Base-by-base conservation (phyloP, 92 coral and sea anemone genomes). In the Parazoanthus darwini region DNA sequence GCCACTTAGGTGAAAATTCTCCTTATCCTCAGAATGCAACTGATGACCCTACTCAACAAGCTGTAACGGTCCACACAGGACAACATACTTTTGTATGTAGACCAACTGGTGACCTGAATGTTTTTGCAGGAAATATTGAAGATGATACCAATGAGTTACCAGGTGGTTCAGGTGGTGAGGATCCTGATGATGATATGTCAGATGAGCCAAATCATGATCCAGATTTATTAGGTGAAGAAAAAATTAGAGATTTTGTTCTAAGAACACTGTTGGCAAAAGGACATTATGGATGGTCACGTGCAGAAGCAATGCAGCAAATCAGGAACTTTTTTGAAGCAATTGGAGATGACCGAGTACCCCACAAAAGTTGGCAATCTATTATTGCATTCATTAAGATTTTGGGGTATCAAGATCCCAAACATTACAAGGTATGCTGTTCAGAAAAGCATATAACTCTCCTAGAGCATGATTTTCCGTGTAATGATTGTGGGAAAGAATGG, bases 201-300 rank as follows among this genome's bases (percentile, higher is more conserved):
- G 42, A 38, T 38, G 42, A 38, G 42, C 42, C 42, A 38, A 38
- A 1, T 38, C 42, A 38, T 38, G 42, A 38, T 38, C 42, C 42
- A 38, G 42, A 38, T 38, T 38, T 38, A 38, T 38, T 38, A 38
- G 42, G 42, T 38, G 82, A 79, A 50, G 83, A 25, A 35, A 51
- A 79, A 51, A 80, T 89, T 13, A 85, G 74, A 26, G 85, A 90
- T 15, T 89, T 87, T 72, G 91, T 91, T n/a, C 91, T 93, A 23
- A 91, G 93, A 89, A 88, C 88, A 73, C 6, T 93, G 16, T 18
- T 63, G 2, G 81, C 91, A 15, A 91, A 94, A 86, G 89, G 90
- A 0, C 88, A 88, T 37, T 81, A 89, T 93, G 92, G 92, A 33
- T 94, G 91, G 92, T 93, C 96, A 0, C 94, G 88, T 56, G 89